Conservation (phyloP, 2,888 invertebrate species). For the Urechis unicinctus region DNA sequence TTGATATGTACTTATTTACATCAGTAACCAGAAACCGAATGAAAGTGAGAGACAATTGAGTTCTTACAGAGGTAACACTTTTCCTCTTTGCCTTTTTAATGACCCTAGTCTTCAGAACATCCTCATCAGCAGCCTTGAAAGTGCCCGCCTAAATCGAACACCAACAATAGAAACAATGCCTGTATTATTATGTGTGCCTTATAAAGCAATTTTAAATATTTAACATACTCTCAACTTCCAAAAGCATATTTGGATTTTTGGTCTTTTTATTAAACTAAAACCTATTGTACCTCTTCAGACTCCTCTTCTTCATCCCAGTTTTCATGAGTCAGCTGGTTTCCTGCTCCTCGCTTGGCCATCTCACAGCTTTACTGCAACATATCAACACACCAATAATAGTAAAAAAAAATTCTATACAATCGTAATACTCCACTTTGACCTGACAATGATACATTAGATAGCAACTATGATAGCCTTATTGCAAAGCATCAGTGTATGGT, state of each 20-base stretch:
- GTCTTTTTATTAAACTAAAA: background rate
- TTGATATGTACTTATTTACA: too few relatives aligned
- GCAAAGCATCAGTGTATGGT: too few relatives aligned
- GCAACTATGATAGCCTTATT: too few relatives aligned
- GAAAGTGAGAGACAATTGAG: background rate
- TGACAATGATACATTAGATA: too few relatives aligned
- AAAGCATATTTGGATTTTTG: too few relatives aligned
- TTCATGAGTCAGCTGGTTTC: conserved; percentile 38
- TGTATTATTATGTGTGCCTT: too few relatives aligned
- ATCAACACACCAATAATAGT: too few relatives aligned
- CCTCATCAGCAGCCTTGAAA: background rate
- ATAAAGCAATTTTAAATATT: too few relatives aligned
- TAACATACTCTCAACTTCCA: too few relatives aligned
- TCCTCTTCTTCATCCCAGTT: conserved; percentile 51
- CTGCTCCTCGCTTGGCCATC: conserved; percentile 44
- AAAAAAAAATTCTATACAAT: too few relatives aligned
- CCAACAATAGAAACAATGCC: background rate
- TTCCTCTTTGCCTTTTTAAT: background rate
- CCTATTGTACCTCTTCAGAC: conserved; percentile 24
- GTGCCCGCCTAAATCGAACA: background rate
- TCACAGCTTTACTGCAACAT: too few relatives aligned
- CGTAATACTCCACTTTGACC: too few relatives aligned
- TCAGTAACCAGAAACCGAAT: background rate
- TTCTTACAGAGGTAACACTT: background rate
- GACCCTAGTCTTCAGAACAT: background rate